phyloP scores from a whole-genome alignment of 2,113 vertebrate genomes.

The Bubo scandiacus region DNA sequence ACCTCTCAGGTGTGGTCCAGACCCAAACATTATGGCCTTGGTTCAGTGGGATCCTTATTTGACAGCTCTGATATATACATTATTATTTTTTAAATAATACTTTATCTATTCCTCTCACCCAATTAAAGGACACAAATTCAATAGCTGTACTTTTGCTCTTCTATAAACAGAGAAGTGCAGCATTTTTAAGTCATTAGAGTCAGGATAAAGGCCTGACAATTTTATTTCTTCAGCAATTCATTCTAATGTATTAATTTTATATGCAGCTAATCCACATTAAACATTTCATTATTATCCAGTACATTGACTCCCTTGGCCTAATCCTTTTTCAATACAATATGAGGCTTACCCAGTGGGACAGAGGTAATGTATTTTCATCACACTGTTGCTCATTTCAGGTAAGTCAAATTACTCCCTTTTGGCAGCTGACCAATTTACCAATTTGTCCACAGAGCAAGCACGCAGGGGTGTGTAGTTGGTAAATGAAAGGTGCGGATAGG shows the following conservation, averaged over 20 bases:
- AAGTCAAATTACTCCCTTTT: conserved; percentile 25
- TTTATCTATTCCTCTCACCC: not conserved
- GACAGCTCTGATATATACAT: not conserved
- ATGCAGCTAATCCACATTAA: conserved; percentile 41
- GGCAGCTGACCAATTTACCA: conserved; percentile 22
- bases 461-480: not conserved
- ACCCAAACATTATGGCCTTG: not conserved
- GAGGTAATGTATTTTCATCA: conserved; percentile 36
- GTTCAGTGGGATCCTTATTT: not conserved
- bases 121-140: not conserved
- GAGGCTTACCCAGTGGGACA: conserved; percentile 7
- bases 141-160: not conserved
- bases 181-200: not conserved
- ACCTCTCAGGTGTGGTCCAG: not conserved
- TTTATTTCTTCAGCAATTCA: conserved; percentile 41
- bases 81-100: not conserved
- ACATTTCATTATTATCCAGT: conserved; percentile 51
- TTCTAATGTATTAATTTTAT: conserved; percentile 50
- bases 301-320: conserved; percentile 30
- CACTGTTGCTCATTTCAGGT: not conserved
- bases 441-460: not conserved
- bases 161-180: not conserved
- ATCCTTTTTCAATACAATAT: conserved; percentile 30
- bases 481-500: not conserved
- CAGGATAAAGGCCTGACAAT: conserved; percentile 5